These are phyloP conservation scores for Tychaedon coryphoeus DNA, from an alignment of 2,113 vertebrate genomes.

Conservation along the genomic window DNA sequence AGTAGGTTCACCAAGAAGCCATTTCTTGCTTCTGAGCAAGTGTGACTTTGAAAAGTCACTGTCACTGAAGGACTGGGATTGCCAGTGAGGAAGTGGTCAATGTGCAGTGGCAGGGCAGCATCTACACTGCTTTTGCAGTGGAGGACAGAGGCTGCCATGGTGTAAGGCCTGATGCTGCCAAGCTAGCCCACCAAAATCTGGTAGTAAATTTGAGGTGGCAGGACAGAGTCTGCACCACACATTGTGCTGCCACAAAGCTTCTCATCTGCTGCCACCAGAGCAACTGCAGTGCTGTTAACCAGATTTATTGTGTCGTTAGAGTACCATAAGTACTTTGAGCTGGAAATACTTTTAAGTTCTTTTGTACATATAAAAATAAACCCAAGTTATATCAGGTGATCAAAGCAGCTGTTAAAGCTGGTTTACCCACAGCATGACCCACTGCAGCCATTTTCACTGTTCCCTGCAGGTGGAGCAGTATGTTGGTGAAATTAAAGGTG, in stretches of 20 bases:
- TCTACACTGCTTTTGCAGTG: accelerated
- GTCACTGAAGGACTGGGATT: neutral
- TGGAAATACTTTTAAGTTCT: neutral
- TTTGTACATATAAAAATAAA: neutral
- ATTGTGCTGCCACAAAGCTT: neutral
- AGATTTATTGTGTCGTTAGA: neutral
- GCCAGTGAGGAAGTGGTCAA: neutral
- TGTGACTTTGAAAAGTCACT: neutral
- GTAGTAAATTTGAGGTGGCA: neutral
- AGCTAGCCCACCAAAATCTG: neutral
- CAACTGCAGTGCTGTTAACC: neutral
- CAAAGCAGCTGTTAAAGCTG: neutral
- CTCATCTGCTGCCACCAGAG: neutral
- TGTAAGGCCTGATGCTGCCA: neutral
- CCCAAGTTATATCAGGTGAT: neutral
- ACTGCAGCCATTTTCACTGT: neutral
- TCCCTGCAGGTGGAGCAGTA: slow-evolving; percentile 60
- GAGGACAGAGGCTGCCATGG: neutral
- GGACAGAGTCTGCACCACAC: accelerated
- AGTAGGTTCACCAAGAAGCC: neutral
- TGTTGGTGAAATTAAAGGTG: slow-evolving; percentile 71
- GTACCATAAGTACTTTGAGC: neutral
- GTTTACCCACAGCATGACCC: neutral
- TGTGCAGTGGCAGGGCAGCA: accelerated
- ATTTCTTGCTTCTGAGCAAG: neutral